Base-by-base conservation (phyloP, 1,140 invertebrate genomes). In the Aphelenchoides avenae region DNA sequence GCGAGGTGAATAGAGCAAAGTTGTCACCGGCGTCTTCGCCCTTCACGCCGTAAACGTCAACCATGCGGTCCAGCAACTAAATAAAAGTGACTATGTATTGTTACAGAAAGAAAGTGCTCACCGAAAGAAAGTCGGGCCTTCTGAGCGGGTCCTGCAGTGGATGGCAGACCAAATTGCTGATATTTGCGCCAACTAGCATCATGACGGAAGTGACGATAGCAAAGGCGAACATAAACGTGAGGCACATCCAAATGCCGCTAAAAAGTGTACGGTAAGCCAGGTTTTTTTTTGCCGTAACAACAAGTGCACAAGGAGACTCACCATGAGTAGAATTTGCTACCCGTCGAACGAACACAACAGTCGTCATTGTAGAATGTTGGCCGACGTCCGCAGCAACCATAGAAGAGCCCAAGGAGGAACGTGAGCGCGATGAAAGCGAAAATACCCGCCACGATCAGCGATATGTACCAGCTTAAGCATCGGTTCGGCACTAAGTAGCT, bases 291-390 rank as follows among this genome's bases (percentile, higher is more conserved):
- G 11, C 0, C 0, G 15, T 20, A 18, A 15, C 18, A 2, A 22
- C 31, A n/a, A 40, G 29, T 34, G 9, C 27, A 6, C 24, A 59
- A 22, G 9, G n/a, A 1, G 18, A 57, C 57, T 49, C n/a, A 73
- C 70, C 72, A 73, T 31, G 53, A 64, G 47, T 57, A 75, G 27
- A 75, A 77, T 20, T 64, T 61, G 9, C 62, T 46, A 18, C 72
- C 72, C 9, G 72, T 75, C 18, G 64, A 57, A 41, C 72, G 51
- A 1, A 77, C 71, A 59, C 72, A 75, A 40, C 72, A 75, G 39
- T 75, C 74, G 52, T 75, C 72, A 34, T 74, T 66, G 57, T 75
- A 76, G 36, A 68, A 73, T 22, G 57, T 68, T 13, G 74, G 63
- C 46, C 66, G 60, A 20, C 69, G 44, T 40, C 72, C 72, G 53